Evolutionary conservation across 2,797 vertebrate genomes (phyloP), one percentile per base, ranked within the genome.

Genomic region (Anguilla anguilla): DNA sequence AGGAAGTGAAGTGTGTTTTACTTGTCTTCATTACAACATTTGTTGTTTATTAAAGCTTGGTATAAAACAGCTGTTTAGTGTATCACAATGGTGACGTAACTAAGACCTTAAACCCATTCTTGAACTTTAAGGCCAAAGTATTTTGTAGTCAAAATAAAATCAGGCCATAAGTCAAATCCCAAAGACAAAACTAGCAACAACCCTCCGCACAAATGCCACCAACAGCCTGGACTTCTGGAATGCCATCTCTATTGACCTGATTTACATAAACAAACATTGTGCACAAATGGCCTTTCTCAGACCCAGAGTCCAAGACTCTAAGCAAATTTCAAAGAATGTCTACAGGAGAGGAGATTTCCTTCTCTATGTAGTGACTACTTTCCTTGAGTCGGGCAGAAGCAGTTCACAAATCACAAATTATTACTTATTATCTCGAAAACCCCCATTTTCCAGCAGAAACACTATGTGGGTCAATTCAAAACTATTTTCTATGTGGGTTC

Each of bases 191-290:
- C 84, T 67, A 69, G 57, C 59, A 87, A 57, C 83, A 49, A 72
- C 85, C 82, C 57, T 77, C 69, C 25, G 74, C 39, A 49, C 69
- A 74, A 85, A 89, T 89, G 61, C 77, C 86, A 84, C 83, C 89
- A 64, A 87, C 79, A 46, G 39, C 46, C 79, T 57, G 39, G 74
- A 87, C 86, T 79, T 81, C 84, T 51, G 86, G 86, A 89, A 84
- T 89, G 86, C 86, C 86, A 87, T 57, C 84, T 84, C 86, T 83
- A 64, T 86, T 77, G 86, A 87, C 72, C 67, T 83, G 49, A 90
- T 90, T 89, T 86, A 64, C 89, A 90, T 90, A 87, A 82, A 86
- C 83, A 90, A 86, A 89, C 88, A 90, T 31, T 83, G 86, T 64
- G 69, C 89, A 87, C 88, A 90, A 89, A 87, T 89, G 88, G 77